Conservation (phyloP, 2,113 vertebrate species). For the Halichoeres trimaculatus region DNA sequence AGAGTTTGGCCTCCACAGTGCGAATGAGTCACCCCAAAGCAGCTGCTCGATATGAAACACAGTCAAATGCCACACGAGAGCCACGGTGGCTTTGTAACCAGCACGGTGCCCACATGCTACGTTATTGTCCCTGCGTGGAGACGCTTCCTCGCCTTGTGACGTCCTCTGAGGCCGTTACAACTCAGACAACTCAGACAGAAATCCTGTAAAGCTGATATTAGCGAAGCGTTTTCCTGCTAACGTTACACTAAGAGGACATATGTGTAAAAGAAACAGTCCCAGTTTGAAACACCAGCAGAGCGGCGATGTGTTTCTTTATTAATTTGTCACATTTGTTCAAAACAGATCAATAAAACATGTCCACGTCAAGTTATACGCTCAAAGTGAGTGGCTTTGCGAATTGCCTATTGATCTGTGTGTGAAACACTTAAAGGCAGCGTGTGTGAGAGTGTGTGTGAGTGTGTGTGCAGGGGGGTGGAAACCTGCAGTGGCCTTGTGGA, state of each 20-base stretch:
- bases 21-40: conserved; percentile 70
- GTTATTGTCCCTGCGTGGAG: conserved; percentile 18
- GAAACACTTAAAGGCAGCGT: conserved; percentile 39
- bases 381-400: conserved; percentile 74
- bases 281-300: conserved; percentile 9
- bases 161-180: not conserved
- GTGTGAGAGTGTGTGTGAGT: not conserved
- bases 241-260: no score
- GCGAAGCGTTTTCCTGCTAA: not conserved
- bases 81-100: conserved; percentile 37
- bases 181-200: not conserved
- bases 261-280: not conserved
- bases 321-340: conserved; percentile 76
- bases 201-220: not conserved
- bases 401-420: conserved; percentile 78
- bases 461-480: not conserved
- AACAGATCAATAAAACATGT: conserved; percentile 79
- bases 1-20: conserved; percentile 54
- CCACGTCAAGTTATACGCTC: conserved; percentile 75
- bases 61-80: conserved; percentile 53
- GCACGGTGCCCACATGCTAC: conserved; percentile 17
- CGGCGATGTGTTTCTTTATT: conserved; percentile 61
- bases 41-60: conserved; percentile 56
- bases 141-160: conserved; percentile 23
- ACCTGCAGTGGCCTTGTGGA: conserved; percentile 63